These are phyloP conservation scores for Anguilla pacifica DNA, from an alignment of 2,797 vertebrate species.

Conservation along the genomic window DNA sequence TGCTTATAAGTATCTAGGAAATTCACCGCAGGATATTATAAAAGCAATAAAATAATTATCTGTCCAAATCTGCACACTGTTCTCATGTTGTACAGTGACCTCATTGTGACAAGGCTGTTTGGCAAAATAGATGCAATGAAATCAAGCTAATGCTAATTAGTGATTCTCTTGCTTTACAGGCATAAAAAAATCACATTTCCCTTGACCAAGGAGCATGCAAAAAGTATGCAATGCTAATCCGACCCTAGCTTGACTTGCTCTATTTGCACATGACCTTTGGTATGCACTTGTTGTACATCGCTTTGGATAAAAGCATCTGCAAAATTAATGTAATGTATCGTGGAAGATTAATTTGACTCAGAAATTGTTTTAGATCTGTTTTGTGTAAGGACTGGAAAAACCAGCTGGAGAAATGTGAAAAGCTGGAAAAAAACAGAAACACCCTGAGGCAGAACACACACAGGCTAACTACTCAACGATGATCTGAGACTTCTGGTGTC, in stretches of 20 bases:
- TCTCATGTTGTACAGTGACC: no score
- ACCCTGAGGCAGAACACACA: background rate
- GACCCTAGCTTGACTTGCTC: background rate
- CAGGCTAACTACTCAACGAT: background rate
- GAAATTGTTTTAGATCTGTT: background rate
- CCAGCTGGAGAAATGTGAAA: conserved; percentile 37
- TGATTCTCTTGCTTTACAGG: background rate
- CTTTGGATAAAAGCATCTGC: no score
- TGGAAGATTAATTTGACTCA: background rate
- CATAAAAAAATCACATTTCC: background rate
- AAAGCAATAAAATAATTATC: no score
- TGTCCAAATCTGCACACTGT: no score
- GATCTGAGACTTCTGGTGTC: background rate
- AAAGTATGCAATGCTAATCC: background rate
- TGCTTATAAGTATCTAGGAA: no score
- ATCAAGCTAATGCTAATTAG: background rate
- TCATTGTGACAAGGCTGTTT: background rate
- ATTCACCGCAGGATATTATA: no score
- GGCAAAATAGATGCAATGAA: background rate
- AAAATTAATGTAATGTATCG: no score
- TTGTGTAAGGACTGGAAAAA: conserved; percentile 2
- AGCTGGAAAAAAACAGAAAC: background rate
- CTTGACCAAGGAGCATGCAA: background rate
- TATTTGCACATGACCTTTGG: background rate
- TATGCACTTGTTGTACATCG: no score